Base-by-base conservation (phyloP, 1,140 invertebrate species). In the Coelopa frigida region DNA sequence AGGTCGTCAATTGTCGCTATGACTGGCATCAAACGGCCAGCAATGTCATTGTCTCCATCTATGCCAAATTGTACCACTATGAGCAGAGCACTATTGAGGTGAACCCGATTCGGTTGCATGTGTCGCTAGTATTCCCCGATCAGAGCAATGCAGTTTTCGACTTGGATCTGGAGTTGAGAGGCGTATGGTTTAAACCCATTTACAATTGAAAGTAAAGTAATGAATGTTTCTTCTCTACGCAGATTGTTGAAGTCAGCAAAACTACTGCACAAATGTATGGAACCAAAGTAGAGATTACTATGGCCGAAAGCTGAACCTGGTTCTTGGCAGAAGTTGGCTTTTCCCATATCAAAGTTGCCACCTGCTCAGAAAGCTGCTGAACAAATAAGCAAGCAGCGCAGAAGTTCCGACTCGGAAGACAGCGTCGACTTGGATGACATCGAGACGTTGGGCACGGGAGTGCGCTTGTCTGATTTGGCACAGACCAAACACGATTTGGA, bases 261-360 rank as follows among this genome's bases (percentile, higher is more conserved):
- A 87, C 87, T 59, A 75, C 71, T 52, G 87, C 84, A 2, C 79
- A 78, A 12, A 89, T 97, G 82, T 74, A 84, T 51, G 84, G 84
- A 38, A 87, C 92, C n/a, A 98, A 98, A 80, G 81, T 97, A 15
- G 95, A 99, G 73, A 87, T 99, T 10, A 92, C 87, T 57, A 61
- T 99, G 57, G n/a, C 86, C 82, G 50, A 98, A 99, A 73, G 81
- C 78, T 1, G 87, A 92, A 57, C 74, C 83, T 3, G 81, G 84
- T 15, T 80, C 80, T 37, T 98, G 95, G 95, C 58, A 74, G 3
- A 82, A 81, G 52, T 61, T 94, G 8, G 79, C 86, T 57, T 78
- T 87, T 55, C 78, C 81, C 3, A 70, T 74, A 50, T 50, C 52
- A 11, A 49, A 32, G 21, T 32, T 52, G 29, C 58, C 60, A 20